Conservation (phyloP, 1,140 invertebrate genomes). For the Parapsyche elsis region DNA sequence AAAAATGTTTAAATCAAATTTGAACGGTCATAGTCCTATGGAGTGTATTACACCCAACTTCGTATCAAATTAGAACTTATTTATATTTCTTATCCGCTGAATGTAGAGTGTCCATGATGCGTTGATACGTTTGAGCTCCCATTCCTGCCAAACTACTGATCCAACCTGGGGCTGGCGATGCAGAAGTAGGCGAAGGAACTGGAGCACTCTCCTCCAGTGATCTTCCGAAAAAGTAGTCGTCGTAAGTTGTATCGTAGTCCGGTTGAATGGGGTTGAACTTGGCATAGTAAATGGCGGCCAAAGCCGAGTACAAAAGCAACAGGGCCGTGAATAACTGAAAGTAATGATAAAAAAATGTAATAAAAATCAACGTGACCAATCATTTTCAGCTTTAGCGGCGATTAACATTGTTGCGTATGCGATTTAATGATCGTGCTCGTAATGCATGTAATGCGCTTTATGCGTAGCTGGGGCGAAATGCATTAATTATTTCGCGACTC, state of each 20-base stretch:
- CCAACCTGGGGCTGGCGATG: constrained; percentile 60
- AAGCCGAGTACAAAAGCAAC: constrained; percentile 82
- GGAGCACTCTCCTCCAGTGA: constrained; percentile 65
- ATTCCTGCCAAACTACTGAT: constrained; percentile 64
- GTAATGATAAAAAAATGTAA: too few species aligned
- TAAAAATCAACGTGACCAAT: not conserved
- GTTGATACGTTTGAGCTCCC: constrained; percentile 63
- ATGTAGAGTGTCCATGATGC: constrained; percentile 64
- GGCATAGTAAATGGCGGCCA: constrained; percentile 86
- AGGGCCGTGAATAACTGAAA: constrained; percentile 79
- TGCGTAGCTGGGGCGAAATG: too few species aligned
- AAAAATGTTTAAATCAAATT: too few species aligned
- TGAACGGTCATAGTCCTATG: too few species aligned
- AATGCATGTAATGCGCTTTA: too few species aligned
- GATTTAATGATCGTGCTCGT: too few species aligned
- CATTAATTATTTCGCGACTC: too few species aligned
- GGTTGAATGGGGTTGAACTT: constrained; percentile 82
- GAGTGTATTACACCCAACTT: not conserved
- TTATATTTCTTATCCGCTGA: constrained; percentile 14
- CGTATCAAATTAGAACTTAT: not conserved
- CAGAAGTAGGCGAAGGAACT: constrained; percentile 58
- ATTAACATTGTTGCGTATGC: too few species aligned
- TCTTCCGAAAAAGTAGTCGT: constrained; percentile 73
- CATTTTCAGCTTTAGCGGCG: too few species aligned
- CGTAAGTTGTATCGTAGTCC: constrained; percentile 76